These are phyloP conservation scores for Aspidiotus rigidus DNA, from an alignment of 2,888 invertebrate species.

Conservation along the genomic window DNA sequence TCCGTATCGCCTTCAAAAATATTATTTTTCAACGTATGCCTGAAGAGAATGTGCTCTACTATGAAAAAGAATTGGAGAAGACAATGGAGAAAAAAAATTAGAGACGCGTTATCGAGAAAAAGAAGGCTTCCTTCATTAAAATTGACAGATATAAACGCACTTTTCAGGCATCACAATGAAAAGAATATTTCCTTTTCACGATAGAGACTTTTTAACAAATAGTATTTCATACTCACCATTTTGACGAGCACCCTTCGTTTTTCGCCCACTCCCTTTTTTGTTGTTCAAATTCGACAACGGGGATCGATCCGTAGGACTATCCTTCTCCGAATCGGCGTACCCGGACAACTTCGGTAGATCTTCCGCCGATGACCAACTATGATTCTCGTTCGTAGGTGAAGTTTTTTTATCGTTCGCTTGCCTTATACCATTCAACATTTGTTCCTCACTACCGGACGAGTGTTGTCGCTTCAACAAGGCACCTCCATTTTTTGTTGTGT, in stretches of 20 bases:
- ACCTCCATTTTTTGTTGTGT: slow-evolving; percentile 34
- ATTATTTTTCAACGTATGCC: too few relatives aligned
- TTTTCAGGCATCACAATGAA: too few relatives aligned
- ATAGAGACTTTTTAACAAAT: too few relatives aligned
- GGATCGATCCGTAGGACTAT: slow-evolving; percentile 17
- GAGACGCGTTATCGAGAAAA: too few relatives aligned
- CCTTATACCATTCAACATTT: slow-evolving; percentile 36
- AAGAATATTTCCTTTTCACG: too few relatives aligned
- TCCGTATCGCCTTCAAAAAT: too few relatives aligned
- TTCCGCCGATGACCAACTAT: slow-evolving; percentile 45
- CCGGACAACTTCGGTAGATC: slow-evolving; percentile 38
- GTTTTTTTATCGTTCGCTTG: slow-evolving; percentile 39
- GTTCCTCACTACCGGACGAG: slow-evolving; percentile 50
- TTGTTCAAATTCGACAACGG: slow-evolving; percentile 25
- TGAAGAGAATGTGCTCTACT: too few relatives aligned
- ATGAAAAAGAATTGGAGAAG: too few relatives aligned
- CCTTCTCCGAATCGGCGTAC: slow-evolving; percentile 27
- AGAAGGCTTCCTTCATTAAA: too few relatives aligned
- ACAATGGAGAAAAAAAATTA: too few relatives aligned
- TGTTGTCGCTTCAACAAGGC: slow-evolving; percentile 46
- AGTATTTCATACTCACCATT: slow-evolving; percentile 10
- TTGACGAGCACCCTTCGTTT: slow-evolving; percentile 21
- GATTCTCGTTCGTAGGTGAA: slow-evolving; percentile 34
- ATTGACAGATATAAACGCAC: too few relatives aligned
- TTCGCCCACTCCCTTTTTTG: slow-evolving; percentile 29